Evolutionary conservation across 2,797 vertebrate genomes (phyloP).

Genomic region (Acridotheres tristis): DNA sequence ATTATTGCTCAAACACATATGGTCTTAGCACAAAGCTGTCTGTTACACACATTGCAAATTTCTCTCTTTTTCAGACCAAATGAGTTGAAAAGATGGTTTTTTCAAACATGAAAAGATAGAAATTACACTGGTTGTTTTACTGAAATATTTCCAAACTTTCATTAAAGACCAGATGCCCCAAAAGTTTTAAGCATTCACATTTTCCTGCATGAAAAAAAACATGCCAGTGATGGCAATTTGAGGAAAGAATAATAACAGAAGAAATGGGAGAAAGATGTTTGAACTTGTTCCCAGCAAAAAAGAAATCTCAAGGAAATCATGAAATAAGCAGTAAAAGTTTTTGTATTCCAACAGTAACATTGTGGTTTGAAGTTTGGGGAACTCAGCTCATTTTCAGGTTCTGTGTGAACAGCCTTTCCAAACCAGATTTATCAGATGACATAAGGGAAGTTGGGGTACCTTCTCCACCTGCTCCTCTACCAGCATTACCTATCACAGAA

Average conservation of each 20-base stretch:
- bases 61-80: background rate
- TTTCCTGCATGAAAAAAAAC: background rate
- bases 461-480: background rate
- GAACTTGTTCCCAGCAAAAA: background rate
- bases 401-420: background rate
- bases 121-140: background rate
- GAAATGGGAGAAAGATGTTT: background rate
- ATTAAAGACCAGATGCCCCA: background rate
- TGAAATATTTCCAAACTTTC: background rate
- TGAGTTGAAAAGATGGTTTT: background rate
- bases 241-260: background rate
- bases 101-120: background rate
- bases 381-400: background rate
- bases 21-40: background rate
- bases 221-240: background rate
- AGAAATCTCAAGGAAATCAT: background rate
- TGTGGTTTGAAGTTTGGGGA: background rate
- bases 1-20: background rate
- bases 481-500: background rate
- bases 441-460: background rate
- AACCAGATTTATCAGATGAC: background rate
- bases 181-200: background rate
- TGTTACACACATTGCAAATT: background rate
- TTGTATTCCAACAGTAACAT: background rate
- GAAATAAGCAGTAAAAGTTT: background rate